These are phyloP conservation scores for Copidosoma aretas DNA, from an alignment of 2,888 invertebrate species.

Conservation along the genomic window DNA sequence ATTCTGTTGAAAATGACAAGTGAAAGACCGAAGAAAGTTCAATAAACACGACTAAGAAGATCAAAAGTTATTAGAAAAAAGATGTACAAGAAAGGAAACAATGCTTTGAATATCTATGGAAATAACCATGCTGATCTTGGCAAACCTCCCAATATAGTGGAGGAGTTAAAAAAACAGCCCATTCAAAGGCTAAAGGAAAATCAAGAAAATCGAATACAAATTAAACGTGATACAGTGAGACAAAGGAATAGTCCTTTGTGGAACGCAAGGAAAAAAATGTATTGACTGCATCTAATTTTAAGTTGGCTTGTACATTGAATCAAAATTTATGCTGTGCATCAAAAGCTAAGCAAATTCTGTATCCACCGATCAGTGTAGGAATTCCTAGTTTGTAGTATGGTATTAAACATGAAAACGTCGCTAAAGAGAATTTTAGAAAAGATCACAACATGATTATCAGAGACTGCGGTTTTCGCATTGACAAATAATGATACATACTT, in stretches of 20 bases:
- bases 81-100: background rate
- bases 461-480: no score
- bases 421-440: slow-evolving; percentile 16
- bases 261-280: slow-evolving; percentile 32
- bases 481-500: no score
- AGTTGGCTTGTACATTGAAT: slow-evolving; percentile 28
- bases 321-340: slow-evolving; percentile 35
- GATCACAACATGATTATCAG: slow-evolving; percentile 12
- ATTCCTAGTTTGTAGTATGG: slow-evolving; percentile 28
- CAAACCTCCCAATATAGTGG: slow-evolving; percentile 32
- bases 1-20: no score
- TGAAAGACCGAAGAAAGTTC: slow-evolving; percentile 4
- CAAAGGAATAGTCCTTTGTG: slow-evolving; percentile 32
- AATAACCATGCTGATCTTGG: background rate
- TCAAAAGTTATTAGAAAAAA: background rate
- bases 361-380: slow-evolving; percentile 7
- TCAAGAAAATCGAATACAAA: no score
- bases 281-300: slow-evolving; percentile 43
- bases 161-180: background rate
- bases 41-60: background rate
- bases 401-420: slow-evolving; percentile 36
- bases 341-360: slow-evolving; percentile 35
- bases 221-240: slow-evolving; percentile 32
- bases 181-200: background rate
- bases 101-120: slow-evolving; percentile 1